phyloP scores from a whole-genome alignment of 2,797 vertebrate genomes.

The Pantherophis vulpinus region DNA sequence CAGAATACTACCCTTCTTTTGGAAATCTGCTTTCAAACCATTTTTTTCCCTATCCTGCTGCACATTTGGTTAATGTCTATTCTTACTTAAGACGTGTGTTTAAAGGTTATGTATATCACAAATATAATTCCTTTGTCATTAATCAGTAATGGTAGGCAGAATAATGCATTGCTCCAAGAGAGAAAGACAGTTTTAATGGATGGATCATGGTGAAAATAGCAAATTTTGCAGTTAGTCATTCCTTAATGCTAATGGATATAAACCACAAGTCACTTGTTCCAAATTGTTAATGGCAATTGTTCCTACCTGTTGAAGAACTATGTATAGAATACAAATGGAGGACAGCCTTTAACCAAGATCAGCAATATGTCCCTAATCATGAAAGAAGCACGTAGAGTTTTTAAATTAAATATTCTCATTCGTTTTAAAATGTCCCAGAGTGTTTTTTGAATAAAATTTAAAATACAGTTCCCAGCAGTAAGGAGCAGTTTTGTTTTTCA shows the following conservation, averaged over 20 bases:
- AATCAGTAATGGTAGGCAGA: constrained; percentile 29
- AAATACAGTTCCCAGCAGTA: background rate
- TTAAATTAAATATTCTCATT: background rate
- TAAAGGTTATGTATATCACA: constrained; percentile 29
- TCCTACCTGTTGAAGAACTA: constrained; percentile 21
- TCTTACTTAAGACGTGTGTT: constrained; percentile 37
- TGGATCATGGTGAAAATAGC: constrained; percentile 36
- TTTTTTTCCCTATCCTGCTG: constrained; percentile 31
- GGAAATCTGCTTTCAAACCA: constrained; percentile 51
- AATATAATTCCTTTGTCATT: constrained; percentile 33
- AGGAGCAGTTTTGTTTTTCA: constrained; percentile 13
- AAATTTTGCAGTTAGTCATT: constrained; percentile 42
- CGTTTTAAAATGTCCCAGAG: constrained; percentile 16
- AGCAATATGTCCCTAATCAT: constrained; percentile 5
- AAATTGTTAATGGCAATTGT: constrained; percentile 41
- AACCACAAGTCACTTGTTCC: constrained; percentile 11
- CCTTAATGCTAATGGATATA: constrained; percentile 32
- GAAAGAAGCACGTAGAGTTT: constrained; percentile 2
- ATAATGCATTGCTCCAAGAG: constrained; percentile 5
- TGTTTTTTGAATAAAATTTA: constrained; percentile 7
- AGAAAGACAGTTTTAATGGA: constrained; percentile 17
- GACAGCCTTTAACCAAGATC: background rate
- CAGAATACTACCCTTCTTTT: constrained; percentile 62
- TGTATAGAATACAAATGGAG: constrained; percentile 1
- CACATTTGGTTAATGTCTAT: constrained; percentile 32